Conservation (phyloP, 2,797 vertebrate species). For the Buphagus erythrorhynchus region DNA sequence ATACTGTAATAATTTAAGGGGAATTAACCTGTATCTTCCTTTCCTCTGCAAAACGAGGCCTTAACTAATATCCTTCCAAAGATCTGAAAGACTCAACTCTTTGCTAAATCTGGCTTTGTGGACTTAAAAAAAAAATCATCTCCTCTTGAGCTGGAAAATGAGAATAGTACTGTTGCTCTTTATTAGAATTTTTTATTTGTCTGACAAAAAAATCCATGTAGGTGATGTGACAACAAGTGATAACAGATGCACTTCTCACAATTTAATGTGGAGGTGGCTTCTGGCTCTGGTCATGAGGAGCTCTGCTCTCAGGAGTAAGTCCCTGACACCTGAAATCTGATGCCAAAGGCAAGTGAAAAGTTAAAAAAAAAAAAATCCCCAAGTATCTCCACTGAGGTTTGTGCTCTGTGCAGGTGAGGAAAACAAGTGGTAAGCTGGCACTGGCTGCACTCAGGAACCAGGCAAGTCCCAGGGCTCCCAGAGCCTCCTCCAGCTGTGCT, state of each 20-base stretch:
- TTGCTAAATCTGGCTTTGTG: not conserved
- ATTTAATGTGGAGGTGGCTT: accelerated
- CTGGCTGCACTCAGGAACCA: not conserved
- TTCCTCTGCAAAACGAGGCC: not conserved
- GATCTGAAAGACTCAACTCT: not conserved
- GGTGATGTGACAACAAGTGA: not conserved
- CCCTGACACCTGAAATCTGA: not conserved
- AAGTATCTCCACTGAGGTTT: not conserved
- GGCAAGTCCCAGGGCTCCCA: not conserved
- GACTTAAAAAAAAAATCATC: not conserved
- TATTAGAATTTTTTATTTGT: not conserved
- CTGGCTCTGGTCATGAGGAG: not conserved
- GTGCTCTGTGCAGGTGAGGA: not conserved
- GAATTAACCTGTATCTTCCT: not conserved
- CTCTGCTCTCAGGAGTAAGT: not conserved
- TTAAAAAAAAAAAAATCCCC: not conserved
- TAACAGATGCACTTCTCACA: not conserved
- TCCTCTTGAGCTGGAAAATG: not conserved
- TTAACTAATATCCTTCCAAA: not conserved
- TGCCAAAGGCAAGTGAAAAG: not conserved
- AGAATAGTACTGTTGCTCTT: not conserved
- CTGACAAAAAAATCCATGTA: not conserved
- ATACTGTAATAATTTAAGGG: not conserved
- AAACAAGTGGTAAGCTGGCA: not conserved
- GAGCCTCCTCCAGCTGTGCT: not conserved